Base-by-base conservation (phyloP, 2,888 invertebrate genomes). In the Megastigmus dorsalis region DNA sequence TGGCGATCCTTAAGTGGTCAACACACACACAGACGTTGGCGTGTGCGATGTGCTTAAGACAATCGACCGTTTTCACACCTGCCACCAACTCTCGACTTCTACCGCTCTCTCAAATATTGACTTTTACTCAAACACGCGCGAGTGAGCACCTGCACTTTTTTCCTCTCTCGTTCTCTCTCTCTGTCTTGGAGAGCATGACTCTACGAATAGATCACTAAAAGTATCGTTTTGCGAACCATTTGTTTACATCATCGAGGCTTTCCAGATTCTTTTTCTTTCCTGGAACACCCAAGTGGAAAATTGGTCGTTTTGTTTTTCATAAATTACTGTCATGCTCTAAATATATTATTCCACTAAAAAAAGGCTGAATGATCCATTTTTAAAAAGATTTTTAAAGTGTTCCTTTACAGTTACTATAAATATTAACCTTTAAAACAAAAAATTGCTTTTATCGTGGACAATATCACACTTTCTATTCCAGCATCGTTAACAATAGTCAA, bases 61-160 rank as follows among this genome's bases (percentile, higher is more conserved):
- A 80, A 83, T 81, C 70, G 63, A 63, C 66, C 76, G 62, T 80
- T 82, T 82, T 82, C 78, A 78, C 84, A 84, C 84, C 84, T 84
- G 84, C 81, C 81, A 75, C 50, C n/a, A n/a, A n/a, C n/a, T n/a
- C n/a, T n/a, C n/a, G n/a, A n/a, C n/a, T n/a, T n/a, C n/a, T n/a
- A n/a, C n/a, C n/a, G n/a, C n/a, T n/a, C n/a, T n/a, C n/a, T 80
- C 79, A 81, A 82, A 82, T 82, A 82, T 82, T 82, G 80, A 82
- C 79, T 78, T 55, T 76, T 38, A 20, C 60, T 71, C 15, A 66
- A 72, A 68, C 52, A 30, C 60, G 38, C 20, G 10, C 55, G 10
- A 36, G 48, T 41, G 59, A 30, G 76, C 81, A 83, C 82, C 83
- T 82, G 83, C 81, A 79, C 79, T 80, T 57, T 82, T 79, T 48